Base-by-base conservation (phyloP, 2,797 vertebrate genomes). In the Diglossa cyanea region DNA sequence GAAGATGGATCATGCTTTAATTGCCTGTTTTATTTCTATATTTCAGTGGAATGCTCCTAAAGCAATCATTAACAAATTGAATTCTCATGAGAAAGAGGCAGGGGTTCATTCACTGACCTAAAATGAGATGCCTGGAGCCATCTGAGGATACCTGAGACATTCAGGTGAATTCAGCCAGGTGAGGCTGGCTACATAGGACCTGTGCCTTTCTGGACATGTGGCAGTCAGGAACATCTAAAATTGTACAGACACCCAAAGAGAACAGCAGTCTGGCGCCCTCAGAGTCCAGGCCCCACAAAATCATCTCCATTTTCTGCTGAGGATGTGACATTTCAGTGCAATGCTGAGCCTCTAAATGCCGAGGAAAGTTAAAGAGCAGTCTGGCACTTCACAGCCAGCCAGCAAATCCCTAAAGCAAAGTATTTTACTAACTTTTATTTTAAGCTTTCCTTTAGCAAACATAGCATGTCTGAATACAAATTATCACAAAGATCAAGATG, bases 401-500 rank as follows among this genome's bases (percentile, higher is more conserved):
- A 70, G 21, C 21, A 25, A 63, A n/a, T 81, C 61, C 85, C 82
- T 17, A 18, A 76, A 86, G 80, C 44, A 72, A 78, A 87, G 79
- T 5, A n/a, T 65, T 90, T 60, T n/a, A 37, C 71, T 65, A 58
- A 71, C 55, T 70, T 88, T 37, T 48, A 72, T 93, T 95, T 94
- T 66, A 87, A 82, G 82, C 4, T 76, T 85, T 76, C 63, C 57
- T 77, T 90, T 51, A 84, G 91, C 35, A 95, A 94, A 62, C 26
- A 26, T 48, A 37, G 33, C 42, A 45, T 87, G 48, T 60, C 86
- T 85, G 94, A 93, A 85, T 57, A 89, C 63, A 91, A 92, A 92
- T 93, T 87, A 90, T 53, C 66, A 68, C 33, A 86, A 85, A 87
- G 85, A 96, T 83, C 92, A 91, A 95, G 89, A 86, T 77, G 75